A percentile compares a stretch with the other conserved stretches of the same genome.
Evolutionary conservation across 2,113 vertebrate genomes (phyloP).

Genomic region (Lasiurus borealis): DNA sequence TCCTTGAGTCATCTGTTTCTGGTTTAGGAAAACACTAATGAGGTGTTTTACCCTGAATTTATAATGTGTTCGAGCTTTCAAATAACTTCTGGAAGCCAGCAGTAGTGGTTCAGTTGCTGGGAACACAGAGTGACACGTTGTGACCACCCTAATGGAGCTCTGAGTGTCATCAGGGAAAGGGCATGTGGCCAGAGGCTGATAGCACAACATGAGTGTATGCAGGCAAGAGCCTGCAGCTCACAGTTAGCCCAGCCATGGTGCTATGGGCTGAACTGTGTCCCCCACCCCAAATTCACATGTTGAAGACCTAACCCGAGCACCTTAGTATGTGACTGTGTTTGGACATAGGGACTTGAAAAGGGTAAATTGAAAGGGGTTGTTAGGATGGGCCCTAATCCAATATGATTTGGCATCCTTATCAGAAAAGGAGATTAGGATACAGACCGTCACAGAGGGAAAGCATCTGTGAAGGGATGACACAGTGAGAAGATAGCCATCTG

Average conservation of each 20-base stretch:
- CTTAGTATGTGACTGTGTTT: neutral
- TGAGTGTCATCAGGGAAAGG: neutral
- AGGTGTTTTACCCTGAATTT: neutral
- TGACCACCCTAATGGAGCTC: no score
- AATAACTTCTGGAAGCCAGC: neutral
- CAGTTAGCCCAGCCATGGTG: neutral
- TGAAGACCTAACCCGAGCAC: neutral
- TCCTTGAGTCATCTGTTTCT: conserved; percentile 19
- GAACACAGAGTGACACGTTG: neutral
- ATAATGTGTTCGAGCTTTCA: conserved; percentile 17
- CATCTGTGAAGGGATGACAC: neutral
- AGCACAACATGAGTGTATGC: neutral
- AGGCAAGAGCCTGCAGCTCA: neutral
- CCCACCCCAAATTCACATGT: neutral
- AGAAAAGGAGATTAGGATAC: neutral
- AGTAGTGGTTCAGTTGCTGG: neutral
- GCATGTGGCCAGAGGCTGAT: neutral
- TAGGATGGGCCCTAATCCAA: neutral
- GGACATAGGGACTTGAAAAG: no score
- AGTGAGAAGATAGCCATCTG: neutral
- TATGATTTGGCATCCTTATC: neutral
- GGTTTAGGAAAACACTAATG: conserved; percentile 26
- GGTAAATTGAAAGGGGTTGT: neutral
- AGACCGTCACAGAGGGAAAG: neutral
- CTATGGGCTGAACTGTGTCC: neutral